phyloP scores from a whole-genome alignment of 2,113 vertebrate species.

The Pungitius pungitius region DNA sequence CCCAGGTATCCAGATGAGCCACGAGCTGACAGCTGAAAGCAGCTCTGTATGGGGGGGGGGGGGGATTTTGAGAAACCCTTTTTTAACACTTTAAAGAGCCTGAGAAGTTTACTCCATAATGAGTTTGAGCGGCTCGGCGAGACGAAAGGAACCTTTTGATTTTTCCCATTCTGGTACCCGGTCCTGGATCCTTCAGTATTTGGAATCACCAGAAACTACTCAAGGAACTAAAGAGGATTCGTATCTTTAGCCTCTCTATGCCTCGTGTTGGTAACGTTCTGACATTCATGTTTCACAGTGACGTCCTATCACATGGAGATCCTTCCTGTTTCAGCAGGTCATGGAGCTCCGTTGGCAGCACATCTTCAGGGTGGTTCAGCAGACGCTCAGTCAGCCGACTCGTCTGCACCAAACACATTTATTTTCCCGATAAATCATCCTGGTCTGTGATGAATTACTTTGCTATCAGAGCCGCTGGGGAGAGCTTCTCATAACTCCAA shows the following conservation, averaged over 20 bases:
- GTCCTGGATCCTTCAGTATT: too few relatives aligned
- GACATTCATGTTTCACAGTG: background rate
- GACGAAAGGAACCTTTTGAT: too few relatives aligned
- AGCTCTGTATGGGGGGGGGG: too few relatives aligned
- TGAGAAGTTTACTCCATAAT: too few relatives aligned
- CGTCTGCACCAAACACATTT: background rate
- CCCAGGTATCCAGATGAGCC: slow-evolving; percentile 24
- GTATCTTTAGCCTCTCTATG: too few relatives aligned
- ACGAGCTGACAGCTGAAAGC: slow-evolving; percentile 31
- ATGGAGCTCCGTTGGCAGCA: background rate
- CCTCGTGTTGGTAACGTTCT: background rate
- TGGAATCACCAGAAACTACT: too few relatives aligned
- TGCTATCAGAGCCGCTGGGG: slow-evolving; percentile 30
- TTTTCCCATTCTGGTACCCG: too few relatives aligned
- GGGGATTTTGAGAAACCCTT: too few relatives aligned
- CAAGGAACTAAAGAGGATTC: too few relatives aligned
- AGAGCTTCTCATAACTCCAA: slow-evolving; percentile 16
- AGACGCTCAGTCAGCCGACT: background rate
- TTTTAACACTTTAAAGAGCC: too few relatives aligned
- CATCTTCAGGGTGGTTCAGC: slow-evolving; percentile 24
- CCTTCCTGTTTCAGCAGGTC: background rate
- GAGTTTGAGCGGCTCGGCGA: too few relatives aligned
- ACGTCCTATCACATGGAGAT: background rate
- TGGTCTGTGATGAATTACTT: background rate
- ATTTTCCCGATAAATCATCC: slow-evolving; percentile 26